A percentile compares a stretch with the other conserved stretches of the same genome.
Conservation (phyloP, 2,797 vertebrate genomes). For the Channallabes apus region DNA sequence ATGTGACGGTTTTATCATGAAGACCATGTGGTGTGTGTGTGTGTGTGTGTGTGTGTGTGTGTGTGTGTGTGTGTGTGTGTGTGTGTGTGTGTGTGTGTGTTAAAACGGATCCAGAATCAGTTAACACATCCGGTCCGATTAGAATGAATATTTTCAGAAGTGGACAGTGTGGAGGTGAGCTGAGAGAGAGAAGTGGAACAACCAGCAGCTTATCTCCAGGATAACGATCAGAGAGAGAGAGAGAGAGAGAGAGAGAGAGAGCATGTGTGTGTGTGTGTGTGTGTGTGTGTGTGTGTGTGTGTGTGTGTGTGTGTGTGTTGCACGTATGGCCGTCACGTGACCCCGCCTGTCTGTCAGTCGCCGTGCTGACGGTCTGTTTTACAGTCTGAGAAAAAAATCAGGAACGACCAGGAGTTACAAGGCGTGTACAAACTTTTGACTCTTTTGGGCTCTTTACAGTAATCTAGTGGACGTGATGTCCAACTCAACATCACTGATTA, state of each 20-base stretch:
- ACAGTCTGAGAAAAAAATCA: too few relatives aligned
- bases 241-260: too few relatives aligned
- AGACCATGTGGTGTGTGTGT: slow-evolving; percentile 6
- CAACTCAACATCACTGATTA: too few relatives aligned
- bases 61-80: too few relatives aligned
- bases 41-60: slow-evolving; percentile 10
- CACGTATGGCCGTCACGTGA: neutral
- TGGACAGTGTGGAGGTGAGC: neutral
- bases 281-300: too few relatives aligned
- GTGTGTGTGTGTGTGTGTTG: neutral
- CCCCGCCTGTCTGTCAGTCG: neutral
- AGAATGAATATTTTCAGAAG: neutral
- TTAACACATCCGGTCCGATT: neutral
- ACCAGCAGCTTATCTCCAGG: neutral
- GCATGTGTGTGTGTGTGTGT: too few relatives aligned
- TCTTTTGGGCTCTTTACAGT: too few relatives aligned
- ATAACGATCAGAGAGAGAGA: neutral
- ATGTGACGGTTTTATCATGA: slow-evolving; percentile 23
- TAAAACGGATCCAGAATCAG: neutral
- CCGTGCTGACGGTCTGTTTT: neutral
- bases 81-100: too few relatives aligned
- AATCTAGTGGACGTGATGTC: too few relatives aligned
- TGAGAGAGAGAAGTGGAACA: neutral
- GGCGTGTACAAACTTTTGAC: too few relatives aligned
- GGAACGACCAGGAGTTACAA: too few relatives aligned